A percentile compares a stretch with the other conserved stretches of the same genome.
Conservation (phyloP, 2,113 vertebrate species). For the Poicephalus meyeri region DNA sequence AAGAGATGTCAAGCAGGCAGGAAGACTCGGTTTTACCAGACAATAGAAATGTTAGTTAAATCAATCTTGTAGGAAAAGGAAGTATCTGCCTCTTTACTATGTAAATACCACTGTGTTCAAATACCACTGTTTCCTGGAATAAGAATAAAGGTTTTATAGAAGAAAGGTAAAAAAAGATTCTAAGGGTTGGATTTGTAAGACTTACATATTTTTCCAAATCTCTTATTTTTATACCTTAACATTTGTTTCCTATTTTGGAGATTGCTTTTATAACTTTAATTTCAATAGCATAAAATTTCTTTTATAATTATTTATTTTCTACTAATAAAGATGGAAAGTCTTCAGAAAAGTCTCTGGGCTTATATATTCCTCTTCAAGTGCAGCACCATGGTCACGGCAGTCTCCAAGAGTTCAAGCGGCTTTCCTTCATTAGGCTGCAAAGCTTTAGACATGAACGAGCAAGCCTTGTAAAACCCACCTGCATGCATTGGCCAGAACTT, state of each 20-base stretch:
- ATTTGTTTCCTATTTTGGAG: not conserved
- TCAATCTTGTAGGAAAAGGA: not conserved
- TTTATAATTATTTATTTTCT: not conserved
- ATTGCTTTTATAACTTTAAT: not conserved
- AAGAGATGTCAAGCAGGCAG: not conserved
- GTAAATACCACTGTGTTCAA: not conserved
- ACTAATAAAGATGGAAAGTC: not conserved
- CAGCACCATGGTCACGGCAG: not conserved
- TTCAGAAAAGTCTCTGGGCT: not conserved
- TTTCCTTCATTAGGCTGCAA: not conserved
- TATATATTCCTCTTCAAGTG: not conserved
- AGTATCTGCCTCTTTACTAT: not conserved
- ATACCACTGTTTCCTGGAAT: not conserved
- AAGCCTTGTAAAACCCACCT: not conserved
- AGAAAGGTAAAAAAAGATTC: not conserved
- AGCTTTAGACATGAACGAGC: not conserved
- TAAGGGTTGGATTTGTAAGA: not conserved
- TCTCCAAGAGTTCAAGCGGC: not conserved
- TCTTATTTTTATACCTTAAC: not conserved
- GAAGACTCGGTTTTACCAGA: not conserved
- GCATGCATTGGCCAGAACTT: not conserved
- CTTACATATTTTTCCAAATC: not conserved
- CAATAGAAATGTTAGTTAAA: conserved; percentile 17
- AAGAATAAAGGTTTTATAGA: not conserved
- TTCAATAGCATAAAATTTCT: not conserved